Percentiles rank a stretch among this genome's conserved stretches.
Conservation (phyloP, 92 coral and sea anemone genomes). For the Parazoanthus swiftii region DNA sequence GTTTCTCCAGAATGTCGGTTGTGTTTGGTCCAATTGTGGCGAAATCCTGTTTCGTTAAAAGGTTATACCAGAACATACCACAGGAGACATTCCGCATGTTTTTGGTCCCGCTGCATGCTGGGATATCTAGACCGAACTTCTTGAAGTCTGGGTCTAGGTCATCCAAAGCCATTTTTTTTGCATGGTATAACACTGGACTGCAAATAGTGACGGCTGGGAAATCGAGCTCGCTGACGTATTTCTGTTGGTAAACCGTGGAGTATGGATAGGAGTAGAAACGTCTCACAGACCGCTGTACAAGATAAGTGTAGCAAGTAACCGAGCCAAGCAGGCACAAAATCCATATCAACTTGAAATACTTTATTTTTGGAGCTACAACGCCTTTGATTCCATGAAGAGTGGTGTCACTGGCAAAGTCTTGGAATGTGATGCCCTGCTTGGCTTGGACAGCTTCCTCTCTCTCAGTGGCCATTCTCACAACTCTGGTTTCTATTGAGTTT, state of each 20-base stretch:
- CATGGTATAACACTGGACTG: conserved; percentile 10
- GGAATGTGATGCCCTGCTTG: not conserved
- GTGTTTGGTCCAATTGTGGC: no score
- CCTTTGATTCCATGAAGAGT: conserved; percentile 37
- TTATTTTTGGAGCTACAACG: conserved; percentile 25
- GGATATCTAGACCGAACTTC: conserved; percentile 2
- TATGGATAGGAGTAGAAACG: conserved; percentile 28
- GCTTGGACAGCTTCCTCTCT: not conserved
- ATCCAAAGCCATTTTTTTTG: not conserved
- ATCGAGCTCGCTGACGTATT: conserved; percentile 20
- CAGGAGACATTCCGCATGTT: no score
- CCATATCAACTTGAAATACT: conserved; percentile 23
- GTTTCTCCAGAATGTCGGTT: no score
- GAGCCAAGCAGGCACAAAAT: conserved; percentile 19
- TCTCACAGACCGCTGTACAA: conserved; percentile 32
- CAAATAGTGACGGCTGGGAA: conserved; percentile 40
- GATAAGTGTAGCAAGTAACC: not conserved
- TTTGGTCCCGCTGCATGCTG: no score
- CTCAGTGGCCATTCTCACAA: not conserved
- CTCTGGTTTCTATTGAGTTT: not conserved
- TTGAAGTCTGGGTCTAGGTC: not conserved
- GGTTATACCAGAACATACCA: no score
- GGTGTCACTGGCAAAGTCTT: conserved; percentile 22
- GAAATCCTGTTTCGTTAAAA: no score
- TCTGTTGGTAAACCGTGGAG: conserved; percentile 14